Conservation (phyloP, 2,888 invertebrate genomes). For the Napeogenes inachia region DNA sequence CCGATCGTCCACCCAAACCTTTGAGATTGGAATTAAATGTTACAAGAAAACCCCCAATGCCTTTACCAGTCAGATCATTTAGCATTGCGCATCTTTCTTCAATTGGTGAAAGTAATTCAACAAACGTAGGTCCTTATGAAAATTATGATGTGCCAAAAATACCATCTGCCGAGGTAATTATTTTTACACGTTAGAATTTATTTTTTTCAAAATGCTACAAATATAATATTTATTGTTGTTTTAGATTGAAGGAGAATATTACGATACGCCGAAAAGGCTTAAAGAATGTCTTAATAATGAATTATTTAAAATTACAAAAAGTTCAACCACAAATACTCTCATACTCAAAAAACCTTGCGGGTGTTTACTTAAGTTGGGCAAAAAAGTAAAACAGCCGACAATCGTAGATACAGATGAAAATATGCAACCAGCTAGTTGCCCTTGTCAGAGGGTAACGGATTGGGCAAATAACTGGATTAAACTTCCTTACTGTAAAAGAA, state of each 20-base stretch:
- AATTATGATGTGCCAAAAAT: conserved; percentile 88
- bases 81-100: conserved; percentile 41
- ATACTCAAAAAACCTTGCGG: conserved; percentile 83
- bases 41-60: conserved; percentile 55
- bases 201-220: conserved; percentile 1
- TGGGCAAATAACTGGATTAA: conserved; percentile 81
- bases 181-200: background rate
- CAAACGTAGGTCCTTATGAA: conserved; percentile 79
- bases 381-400: conserved; percentile 51
- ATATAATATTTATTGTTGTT: conserved; percentile 5
- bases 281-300: conserved; percentile 81
- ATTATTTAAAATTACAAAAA: conserved; percentile 65
- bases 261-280: conserved; percentile 85
- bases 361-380: conserved; percentile 78
- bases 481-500: conserved; percentile 76
- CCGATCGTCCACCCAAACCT: conserved; percentile 80
- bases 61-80: conserved; percentile 42
- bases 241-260: conserved; percentile 77
- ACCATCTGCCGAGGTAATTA: conserved; percentile 72
- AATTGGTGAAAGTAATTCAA: conserved; percentile 41
- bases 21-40: conserved; percentile 45
- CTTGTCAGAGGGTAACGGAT: conserved; percentile 80
- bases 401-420: conserved; percentile 60
- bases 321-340: conserved; percentile 74
- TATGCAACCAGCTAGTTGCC: conserved; percentile 65